Evolutionary conservation across 2,888 invertebrate genomes (phyloP).

Genomic region (Scrobipalpa costella): DNA sequence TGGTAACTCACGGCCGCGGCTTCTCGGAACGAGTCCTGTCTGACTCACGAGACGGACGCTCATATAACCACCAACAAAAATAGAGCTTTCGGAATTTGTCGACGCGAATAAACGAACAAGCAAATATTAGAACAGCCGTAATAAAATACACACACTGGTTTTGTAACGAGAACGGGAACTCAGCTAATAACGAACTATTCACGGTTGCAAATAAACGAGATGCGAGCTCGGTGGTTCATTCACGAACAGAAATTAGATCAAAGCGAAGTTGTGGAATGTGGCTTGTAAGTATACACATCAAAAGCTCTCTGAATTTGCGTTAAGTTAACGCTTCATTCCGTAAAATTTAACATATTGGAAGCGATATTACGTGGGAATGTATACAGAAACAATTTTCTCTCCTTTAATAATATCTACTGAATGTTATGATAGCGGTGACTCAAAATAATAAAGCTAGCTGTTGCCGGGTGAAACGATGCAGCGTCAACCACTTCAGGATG

Average conservation of each 20-base stretch:
- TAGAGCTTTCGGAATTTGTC: slow-evolving; percentile 44
- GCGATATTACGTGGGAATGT: neutral
- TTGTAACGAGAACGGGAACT: slow-evolving; percentile 23
- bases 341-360: slow-evolving; percentile 6
- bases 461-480: slow-evolving; percentile 27
- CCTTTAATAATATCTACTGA: neutral
- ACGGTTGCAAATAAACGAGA: slow-evolving; percentile 35
- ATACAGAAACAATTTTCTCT: neutral
- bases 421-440: neutral
- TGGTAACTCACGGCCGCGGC: slow-evolving; percentile 38
- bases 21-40: slow-evolving; percentile 59
- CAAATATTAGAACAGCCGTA: slow-evolving; percentile 22
- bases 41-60: slow-evolving; percentile 61
- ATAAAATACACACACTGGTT: slow-evolving; percentile 21
- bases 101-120: slow-evolving; percentile 24
- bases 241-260: slow-evolving; percentile 39
- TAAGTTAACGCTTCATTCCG: slow-evolving; percentile 9
- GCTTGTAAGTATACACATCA: slow-evolving; percentile 32
- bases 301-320: slow-evolving; percentile 22
- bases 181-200: slow-evolving; percentile 24
- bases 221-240: slow-evolving; percentile 32
- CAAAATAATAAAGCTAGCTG: slow-evolving; percentile 16
- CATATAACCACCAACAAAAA: slow-evolving; percentile 57
- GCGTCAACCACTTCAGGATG: slow-evolving; percentile 56
- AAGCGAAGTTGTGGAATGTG: slow-evolving; percentile 33